Percentiles rank a stretch among this genome's conserved stretches.
These are phyloP conservation scores for Cyanoliseus patagonus DNA, from an alignment of 2,113 vertebrate genomes.

Conservation along the genomic window DNA sequence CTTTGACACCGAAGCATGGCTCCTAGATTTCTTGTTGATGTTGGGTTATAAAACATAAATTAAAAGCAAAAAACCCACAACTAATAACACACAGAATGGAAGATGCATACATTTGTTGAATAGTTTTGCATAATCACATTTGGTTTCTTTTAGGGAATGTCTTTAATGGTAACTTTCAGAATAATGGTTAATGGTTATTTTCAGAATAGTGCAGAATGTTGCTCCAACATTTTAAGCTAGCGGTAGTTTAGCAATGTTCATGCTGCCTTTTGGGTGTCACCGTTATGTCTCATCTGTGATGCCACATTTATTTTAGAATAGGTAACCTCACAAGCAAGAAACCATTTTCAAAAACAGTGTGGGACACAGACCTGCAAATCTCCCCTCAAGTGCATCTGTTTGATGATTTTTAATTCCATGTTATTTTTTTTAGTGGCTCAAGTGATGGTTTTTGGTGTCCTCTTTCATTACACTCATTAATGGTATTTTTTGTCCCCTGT, in stretches of 20 bases:
- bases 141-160: not conserved
- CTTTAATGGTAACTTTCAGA: not conserved
- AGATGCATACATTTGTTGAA: not conserved
- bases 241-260: not conserved
- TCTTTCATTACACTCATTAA: not conserved
- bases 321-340: not conserved
- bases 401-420: fast-evolving
- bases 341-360: not conserved
- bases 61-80: not conserved
- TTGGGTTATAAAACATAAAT: not conserved
- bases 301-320: not conserved
- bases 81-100: not conserved
- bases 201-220: not conserved
- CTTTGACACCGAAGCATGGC: not conserved
- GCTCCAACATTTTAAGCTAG: not conserved
- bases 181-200: not conserved
- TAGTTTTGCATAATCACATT: not conserved
- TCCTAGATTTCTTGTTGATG: not conserved
- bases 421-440: not conserved
- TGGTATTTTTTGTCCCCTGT: not conserved
- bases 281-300: not conserved
- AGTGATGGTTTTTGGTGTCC: not conserved
- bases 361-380: not conserved
- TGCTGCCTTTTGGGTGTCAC: not conserved
- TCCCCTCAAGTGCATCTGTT: not conserved